Conservation (phyloP, 2,888 invertebrate species). For the Xestia c-nigrum region DNA sequence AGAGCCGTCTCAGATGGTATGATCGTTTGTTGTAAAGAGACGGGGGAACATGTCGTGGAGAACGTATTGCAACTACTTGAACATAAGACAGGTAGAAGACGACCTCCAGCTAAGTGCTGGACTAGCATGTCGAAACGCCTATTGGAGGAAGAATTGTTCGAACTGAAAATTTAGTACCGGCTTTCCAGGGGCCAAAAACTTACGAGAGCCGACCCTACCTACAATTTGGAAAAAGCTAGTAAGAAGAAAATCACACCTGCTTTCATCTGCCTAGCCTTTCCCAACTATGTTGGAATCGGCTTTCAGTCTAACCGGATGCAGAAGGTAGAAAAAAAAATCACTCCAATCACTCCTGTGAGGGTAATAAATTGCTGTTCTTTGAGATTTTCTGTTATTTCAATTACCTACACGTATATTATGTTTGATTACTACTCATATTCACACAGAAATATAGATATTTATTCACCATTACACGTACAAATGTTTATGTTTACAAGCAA, state of each 20-base stretch:
- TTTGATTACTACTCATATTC: neutral
- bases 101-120: neutral
- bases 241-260: neutral
- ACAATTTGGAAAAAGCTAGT: neutral
- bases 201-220: neutral
- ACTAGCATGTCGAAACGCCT: neutral
- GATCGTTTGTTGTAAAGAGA: neutral
- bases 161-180: neutral
- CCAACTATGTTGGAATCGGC: too few relatives aligned
- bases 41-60: neutral
- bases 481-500: neutral
- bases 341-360: neutral
- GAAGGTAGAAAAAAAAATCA: neutral
- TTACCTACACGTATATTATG: neutral
- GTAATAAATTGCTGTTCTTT: neutral
- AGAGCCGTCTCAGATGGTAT: neutral
- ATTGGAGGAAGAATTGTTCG: neutral
- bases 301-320: too few relatives aligned
- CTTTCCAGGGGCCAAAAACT: neutral
- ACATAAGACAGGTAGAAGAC: neutral
- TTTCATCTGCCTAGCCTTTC: too few relatives aligned
- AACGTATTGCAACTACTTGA: neutral
- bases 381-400: neutral
- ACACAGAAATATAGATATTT: neutral
- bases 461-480: neutral